These are phyloP conservation scores for Tipula vernalis DNA, from an alignment of 2,888 invertebrate species.

Conservation along the genomic window DNA sequence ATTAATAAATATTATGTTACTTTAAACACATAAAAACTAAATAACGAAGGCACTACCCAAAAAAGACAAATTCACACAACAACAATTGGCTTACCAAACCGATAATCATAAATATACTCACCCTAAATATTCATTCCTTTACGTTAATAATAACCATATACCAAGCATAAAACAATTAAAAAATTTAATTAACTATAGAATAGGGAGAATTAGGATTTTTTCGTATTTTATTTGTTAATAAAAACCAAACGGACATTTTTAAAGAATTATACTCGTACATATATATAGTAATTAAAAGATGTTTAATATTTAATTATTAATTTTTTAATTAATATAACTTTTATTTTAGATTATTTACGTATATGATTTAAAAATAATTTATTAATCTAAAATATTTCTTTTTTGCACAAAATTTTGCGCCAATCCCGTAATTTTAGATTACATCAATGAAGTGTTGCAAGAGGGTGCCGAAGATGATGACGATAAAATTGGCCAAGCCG, in stretches of 20 bases:
- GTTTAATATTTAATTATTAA: not conserved
- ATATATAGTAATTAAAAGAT: not conserved
- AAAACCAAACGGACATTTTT: not conserved
- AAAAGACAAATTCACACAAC: not conserved
- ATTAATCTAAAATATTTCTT: not conserved
- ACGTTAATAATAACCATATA: not conserved
- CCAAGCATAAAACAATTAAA: not conserved
- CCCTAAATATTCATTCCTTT: not conserved
- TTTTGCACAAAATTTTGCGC: not conserved
- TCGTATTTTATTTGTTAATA: not conserved
- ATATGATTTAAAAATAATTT: not conserved
- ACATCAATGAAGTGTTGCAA: constrained; percentile 72
- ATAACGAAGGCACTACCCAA: not conserved
- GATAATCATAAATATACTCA: not conserved
- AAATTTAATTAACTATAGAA: not conserved
- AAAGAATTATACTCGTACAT: no score
- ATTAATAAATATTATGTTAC: not conserved
- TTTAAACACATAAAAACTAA: not conserved
- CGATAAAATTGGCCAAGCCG: constrained; percentile 40
- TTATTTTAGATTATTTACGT: not conserved
- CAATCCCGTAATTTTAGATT: constrained; percentile 43
- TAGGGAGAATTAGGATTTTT: not conserved
- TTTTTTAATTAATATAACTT: not conserved
- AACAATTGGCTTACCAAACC: not conserved
- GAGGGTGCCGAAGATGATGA: constrained; percentile 45